phyloP scores from a whole-genome alignment of 2,888 invertebrate genomes.

The Suillia variegata region DNA sequence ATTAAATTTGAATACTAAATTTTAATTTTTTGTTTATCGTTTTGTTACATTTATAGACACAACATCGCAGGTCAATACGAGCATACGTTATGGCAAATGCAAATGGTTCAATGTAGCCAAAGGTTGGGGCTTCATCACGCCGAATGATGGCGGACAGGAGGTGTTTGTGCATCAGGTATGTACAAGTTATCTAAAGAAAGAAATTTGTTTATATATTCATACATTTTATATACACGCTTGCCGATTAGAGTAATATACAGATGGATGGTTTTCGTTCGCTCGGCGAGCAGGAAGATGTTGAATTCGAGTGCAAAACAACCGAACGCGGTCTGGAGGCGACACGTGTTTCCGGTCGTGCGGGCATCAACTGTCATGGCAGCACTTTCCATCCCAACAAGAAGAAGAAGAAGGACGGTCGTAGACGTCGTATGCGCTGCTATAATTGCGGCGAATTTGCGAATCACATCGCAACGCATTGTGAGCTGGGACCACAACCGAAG shows the following conservation, averaged over 20 bases:
- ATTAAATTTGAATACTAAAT: too few species aligned
- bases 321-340: slow-evolving; percentile 88
- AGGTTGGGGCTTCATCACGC: slow-evolving; percentile 93
- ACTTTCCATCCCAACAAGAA: slow-evolving; percentile 69
- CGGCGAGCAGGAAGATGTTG: slow-evolving; percentile 86
- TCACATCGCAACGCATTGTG: slow-evolving; percentile 90
- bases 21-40: too few species aligned
- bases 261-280: slow-evolving; percentile 86
- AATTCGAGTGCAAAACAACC: slow-evolving; percentile 84
- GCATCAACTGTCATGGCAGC: slow-evolving; percentile 80
- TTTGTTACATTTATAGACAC: too few species aligned
- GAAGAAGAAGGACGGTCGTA: slow-evolving; percentile 70
- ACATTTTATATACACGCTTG: too few species aligned
- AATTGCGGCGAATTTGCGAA: slow-evolving; percentile 93
- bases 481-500: slow-evolving; percentile 86
- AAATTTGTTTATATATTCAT: background rate
- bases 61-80: too few species aligned
- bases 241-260: slow-evolving; percentile 91
- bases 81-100: slow-evolving; percentile 71
- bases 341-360: slow-evolving; percentile 78
- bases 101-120: slow-evolving; percentile 97
- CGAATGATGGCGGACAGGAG: slow-evolving; percentile 87
- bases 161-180: slow-evolving; percentile 92
- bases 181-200: slow-evolving; percentile 2
- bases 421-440: slow-evolving; percentile 88